Evolutionary conservation across 2,113 vertebrate species (phyloP).

Genomic region (Gavialis gangeticus): DNA sequence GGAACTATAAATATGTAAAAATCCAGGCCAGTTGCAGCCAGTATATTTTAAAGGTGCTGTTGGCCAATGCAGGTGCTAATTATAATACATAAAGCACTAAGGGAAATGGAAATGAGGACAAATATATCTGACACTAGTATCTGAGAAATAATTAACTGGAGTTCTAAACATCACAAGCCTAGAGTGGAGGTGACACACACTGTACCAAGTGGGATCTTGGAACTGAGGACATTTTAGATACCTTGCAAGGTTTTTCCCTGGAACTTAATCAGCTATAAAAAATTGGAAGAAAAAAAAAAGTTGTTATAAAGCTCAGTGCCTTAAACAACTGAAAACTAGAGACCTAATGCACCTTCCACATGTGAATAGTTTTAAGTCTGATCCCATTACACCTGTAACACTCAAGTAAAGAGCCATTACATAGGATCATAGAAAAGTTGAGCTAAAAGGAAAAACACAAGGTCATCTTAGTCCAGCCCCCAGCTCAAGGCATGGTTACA

Average conservation of each 20-base stretch:
- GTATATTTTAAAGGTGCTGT: background rate
- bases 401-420: no score
- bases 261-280: background rate
- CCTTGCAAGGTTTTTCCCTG: background rate
- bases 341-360: background rate
- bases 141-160: background rate
- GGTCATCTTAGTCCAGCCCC: no score
- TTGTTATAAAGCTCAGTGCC: background rate
- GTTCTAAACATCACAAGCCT: background rate
- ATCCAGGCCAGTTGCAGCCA: background rate
- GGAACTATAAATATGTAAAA: background rate
- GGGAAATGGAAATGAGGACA: background rate
- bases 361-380: no score
- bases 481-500: no score
- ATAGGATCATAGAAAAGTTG: no score
- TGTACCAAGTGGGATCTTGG: background rate
- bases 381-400: no score
- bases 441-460: no score
- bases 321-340: background rate
- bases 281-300: background rate
- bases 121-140: background rate
- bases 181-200: accelerated
- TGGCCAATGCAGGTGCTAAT: background rate
- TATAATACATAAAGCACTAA: background rate
- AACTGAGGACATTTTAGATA: background rate